Evolutionary conservation across 2,888 invertebrate genomes (phyloP).

Genomic region (Hirtodrosophila cameraria): DNA sequence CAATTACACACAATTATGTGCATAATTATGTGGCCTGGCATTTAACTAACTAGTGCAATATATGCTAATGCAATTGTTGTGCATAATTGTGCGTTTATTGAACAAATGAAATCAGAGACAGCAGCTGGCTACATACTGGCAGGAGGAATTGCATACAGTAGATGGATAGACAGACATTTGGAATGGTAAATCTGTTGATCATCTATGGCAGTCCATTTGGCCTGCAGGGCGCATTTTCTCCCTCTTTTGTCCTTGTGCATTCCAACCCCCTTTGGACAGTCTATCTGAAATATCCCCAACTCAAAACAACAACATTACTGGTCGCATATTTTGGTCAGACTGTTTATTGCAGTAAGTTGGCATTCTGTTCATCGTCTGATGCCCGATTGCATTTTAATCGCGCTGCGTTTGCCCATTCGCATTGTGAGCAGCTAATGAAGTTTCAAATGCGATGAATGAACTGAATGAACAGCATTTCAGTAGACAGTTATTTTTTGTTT

Average conservation of each 20-base stretch:
- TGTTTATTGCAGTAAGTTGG: conserved; percentile 16
- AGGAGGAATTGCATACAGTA: neutral
- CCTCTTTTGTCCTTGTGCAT: too few species aligned
- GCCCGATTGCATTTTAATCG: conserved; percentile 53
- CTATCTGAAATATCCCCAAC: neutral
- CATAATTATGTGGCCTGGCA: conserved; percentile 48
- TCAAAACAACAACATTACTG: conserved; percentile 24
- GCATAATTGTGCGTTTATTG: conserved; percentile 73
- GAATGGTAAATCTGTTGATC: conserved; percentile 15
- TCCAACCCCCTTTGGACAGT: neutral
- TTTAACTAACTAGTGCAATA: conserved; percentile 43
- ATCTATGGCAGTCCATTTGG: conserved; percentile 2
- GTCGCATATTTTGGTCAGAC: conserved; percentile 48
- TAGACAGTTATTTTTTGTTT: too few species aligned
- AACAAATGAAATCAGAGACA: conserved; percentile 53
- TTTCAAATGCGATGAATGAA: conserved; percentile 11
- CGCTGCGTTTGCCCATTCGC: conserved; percentile 38
- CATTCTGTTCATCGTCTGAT: conserved; percentile 20
- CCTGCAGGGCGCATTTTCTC: neutral
- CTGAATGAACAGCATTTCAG: too few species aligned
- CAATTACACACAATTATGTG: conserved; percentile 46
- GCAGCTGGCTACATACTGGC: neutral
- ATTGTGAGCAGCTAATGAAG: conserved; percentile 53
- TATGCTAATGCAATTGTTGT: conserved; percentile 72
- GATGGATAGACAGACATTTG: conserved; percentile 7